phyloP scores from a whole-genome alignment of 2,113 vertebrate species.

The Gallinago paraguaiae region DNA sequence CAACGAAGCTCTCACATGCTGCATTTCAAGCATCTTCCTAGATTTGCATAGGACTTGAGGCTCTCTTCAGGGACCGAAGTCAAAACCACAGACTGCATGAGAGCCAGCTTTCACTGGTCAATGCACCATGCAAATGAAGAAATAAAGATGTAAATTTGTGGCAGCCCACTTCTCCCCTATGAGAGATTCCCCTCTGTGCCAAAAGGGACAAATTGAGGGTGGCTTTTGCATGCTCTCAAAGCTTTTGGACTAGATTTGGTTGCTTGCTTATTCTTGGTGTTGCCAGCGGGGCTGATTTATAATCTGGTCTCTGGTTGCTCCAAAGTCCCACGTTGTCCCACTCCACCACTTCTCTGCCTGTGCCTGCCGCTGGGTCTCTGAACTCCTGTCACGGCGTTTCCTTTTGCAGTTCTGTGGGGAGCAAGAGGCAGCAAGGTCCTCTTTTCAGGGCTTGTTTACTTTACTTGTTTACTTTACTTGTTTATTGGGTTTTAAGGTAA shows the following conservation, averaged over 20 bases:
- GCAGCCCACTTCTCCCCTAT: neutral
- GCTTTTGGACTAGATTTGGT: accelerated
- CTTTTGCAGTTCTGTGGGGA: neutral
- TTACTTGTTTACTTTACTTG: neutral
- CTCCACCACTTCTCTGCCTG: neutral
- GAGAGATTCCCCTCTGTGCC: neutral
- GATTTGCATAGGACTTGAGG: neutral
- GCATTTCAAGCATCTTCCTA: neutral
- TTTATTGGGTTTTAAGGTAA: neutral
- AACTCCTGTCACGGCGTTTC: neutral
- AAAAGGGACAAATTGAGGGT: neutral
- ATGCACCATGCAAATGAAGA: neutral
- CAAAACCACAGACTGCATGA: neutral
- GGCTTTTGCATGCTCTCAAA: neutral
- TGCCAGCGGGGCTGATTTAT: neutral
- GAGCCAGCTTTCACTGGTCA: neutral
- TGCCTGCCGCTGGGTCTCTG: neutral
- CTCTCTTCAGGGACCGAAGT: neutral
- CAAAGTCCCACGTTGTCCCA: neutral
- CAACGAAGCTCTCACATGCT: neutral
- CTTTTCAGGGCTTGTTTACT: neutral
- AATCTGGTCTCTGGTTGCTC: neutral
- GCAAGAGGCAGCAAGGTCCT: neutral
- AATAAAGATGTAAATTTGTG: neutral
- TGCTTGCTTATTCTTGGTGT: neutral